Base-by-base conservation (phyloP, 2,888 invertebrate genomes). In the Isotomurus palustris region DNA sequence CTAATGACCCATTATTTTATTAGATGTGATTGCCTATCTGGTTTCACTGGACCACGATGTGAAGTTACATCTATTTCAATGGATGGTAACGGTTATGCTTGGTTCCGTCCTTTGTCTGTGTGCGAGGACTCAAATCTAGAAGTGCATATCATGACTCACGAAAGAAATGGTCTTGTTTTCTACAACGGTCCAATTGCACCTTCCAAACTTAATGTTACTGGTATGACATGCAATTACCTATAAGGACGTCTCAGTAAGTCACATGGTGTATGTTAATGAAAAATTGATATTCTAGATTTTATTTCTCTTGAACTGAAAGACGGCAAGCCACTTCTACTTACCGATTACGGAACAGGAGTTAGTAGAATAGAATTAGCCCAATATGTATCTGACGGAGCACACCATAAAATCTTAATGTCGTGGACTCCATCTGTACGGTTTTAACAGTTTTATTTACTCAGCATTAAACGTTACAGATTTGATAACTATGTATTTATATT, bases 61-160 rank as follows among this genome's bases (percentile, higher is more conserved):
- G 94, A 97, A 76, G 83, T 88, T 62, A 84, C 90, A 1, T 85
- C 86, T 0, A 84, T 94, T 65, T 88, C 89, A 21, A 96, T 96
- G 78, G 82, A 82, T 62, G 90, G 92, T n/a, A 83, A 85, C 70
- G 92, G 94, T 10, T 96, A 88, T 83, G 94, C 95, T 0, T 85
- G 96, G 81, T 94, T 92, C 78, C 85, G 87, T 0, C 83, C 92
- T 0, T 84, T 93, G 29, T 85, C 89, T 29, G 84, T 90, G 4
- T 96, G 96, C 75, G 86, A 87, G 65, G 86, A 87, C 56, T 87
- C 91, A 0, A 84, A 83, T 68, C 84, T 94, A 56, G 84, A 86
- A 59, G 73, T 97, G 56, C 88, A 91, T 66, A 82, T 97, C 71
- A 82, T 85, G 38, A 86, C 96, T 0, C 81, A 83, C 69, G 79